Conservation (phyloP, 2,888 invertebrate species). For the Zaprionus obscuricornis region DNA sequence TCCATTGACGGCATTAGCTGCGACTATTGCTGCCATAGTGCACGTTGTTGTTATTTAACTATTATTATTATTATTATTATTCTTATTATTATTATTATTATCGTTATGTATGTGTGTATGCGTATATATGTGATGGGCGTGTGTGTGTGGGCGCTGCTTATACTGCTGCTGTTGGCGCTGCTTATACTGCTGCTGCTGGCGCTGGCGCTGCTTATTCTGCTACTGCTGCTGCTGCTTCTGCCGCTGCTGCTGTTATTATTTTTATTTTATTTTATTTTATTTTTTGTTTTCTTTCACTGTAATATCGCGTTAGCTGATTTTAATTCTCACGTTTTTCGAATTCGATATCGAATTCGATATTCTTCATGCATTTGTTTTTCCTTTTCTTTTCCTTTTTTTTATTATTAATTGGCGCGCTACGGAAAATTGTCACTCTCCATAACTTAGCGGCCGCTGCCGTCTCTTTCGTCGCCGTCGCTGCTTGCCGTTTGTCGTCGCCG, state of each 20-base stretch:
- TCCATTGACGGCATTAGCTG: conserved; percentile 25
- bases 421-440: conserved; percentile 73
- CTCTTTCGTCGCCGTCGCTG: neutral
- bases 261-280: conserved; percentile 21
- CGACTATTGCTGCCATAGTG: conserved; percentile 59
- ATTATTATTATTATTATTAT: neutral
- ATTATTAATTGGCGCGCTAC: conserved; percentile 58
- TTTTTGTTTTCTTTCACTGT: too few species aligned
- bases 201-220: too few species aligned
- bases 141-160: conserved; percentile 1
- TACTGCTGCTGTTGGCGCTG: too few species aligned
- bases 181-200: too few species aligned
- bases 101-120: too few species aligned
- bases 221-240: too few species aligned
- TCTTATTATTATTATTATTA: conserved; percentile 12
- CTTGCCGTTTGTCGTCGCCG: too few species aligned
- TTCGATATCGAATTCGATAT: conserved; percentile 33
- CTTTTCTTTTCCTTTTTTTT: conserved; percentile 5
- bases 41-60: conserved; percentile 3
- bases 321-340: conserved; percentile 41
- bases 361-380: conserved; percentile 32
- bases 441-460: conserved; percentile 50
- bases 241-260: conserved; percentile 24
- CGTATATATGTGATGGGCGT: too few species aligned
- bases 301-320: conserved; percentile 48